Conservation (phyloP, 2,888 invertebrate species). For the Hyposoter dolosus region DNA sequence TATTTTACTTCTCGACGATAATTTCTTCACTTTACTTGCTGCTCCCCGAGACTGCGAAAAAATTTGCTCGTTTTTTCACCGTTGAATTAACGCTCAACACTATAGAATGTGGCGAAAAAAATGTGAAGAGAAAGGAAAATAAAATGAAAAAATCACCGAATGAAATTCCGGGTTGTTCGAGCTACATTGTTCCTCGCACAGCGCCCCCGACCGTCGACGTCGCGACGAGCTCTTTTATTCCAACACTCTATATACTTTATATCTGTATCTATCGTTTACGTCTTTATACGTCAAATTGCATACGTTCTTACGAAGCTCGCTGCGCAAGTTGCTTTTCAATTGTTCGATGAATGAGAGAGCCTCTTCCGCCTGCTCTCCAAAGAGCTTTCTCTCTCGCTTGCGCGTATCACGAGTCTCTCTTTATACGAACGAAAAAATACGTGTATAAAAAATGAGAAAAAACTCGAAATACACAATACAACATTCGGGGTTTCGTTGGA, state of each 20-base stretch:
- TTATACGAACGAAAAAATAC: background rate
- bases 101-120: conserved; percentile 12
- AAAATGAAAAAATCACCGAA: conserved; percentile 29
- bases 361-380: conserved; percentile 9
- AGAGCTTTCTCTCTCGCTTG: background rate
- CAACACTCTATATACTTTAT: background rate
- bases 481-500: background rate
- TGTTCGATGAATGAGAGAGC: conserved; percentile 49
- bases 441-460: background rate
- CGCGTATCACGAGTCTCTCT: conserved; percentile 14
- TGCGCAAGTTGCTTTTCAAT: conserved; percentile 38
- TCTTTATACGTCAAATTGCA: background rate
- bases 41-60: background rate
- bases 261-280: background rate
- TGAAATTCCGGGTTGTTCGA: conserved; percentile 17
- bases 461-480: background rate
- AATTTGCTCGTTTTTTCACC: background rate
- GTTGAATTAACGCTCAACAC: conserved; percentile 12
- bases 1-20: background rate
- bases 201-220: conserved; percentile 33
- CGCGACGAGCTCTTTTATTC: conserved; percentile 47
- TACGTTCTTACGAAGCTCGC: conserved; percentile 34
- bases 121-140: background rate
- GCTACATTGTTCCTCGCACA: conserved; percentile 51
- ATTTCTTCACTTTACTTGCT: conserved; percentile 1